Evolutionary conservation across 2,888 invertebrate species (phyloP).

Genomic region (Eretmocerus hayati): DNA sequence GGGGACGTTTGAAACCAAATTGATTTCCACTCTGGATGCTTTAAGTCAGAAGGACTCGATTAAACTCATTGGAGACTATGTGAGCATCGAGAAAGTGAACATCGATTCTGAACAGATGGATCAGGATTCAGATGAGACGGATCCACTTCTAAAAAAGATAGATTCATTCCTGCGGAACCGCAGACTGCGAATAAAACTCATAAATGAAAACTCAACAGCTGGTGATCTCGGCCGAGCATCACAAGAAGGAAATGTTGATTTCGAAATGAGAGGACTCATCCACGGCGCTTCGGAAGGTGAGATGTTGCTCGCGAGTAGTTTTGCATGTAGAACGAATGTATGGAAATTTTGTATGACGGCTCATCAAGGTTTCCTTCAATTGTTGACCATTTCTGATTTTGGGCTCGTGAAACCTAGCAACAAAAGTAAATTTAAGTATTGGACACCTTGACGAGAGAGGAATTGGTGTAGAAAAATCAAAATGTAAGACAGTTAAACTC

Average conservation of each 20-base stretch:
- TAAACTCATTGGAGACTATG: constrained; percentile 35
- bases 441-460: too few relatives aligned
- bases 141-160: constrained; percentile 38
- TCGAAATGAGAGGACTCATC: constrained; percentile 34
- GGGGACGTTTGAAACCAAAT: constrained; percentile 28
- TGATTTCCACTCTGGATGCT: constrained; percentile 35
- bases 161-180: constrained; percentile 38
- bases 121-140: constrained; percentile 23
- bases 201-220: constrained; percentile 38
- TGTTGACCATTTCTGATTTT: too few relatives aligned
- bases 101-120: not conserved
- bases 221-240: constrained; percentile 40
- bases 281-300: constrained; percentile 42
- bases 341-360: too few relatives aligned
- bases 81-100: constrained; percentile 36
- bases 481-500: too few relatives aligned
- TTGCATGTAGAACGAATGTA: too few relatives aligned
- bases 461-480: too few relatives aligned
- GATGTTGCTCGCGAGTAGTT: too few relatives aligned
- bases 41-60: constrained; percentile 33
- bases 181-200: constrained; percentile 34
- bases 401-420: too few relatives aligned
- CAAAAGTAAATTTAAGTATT: too few relatives aligned
- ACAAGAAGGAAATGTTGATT: constrained; percentile 34
- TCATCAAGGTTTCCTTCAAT: too few relatives aligned